Conservation (phyloP, 1,140 invertebrate species). For the Chironomus striatipennis region DNA sequence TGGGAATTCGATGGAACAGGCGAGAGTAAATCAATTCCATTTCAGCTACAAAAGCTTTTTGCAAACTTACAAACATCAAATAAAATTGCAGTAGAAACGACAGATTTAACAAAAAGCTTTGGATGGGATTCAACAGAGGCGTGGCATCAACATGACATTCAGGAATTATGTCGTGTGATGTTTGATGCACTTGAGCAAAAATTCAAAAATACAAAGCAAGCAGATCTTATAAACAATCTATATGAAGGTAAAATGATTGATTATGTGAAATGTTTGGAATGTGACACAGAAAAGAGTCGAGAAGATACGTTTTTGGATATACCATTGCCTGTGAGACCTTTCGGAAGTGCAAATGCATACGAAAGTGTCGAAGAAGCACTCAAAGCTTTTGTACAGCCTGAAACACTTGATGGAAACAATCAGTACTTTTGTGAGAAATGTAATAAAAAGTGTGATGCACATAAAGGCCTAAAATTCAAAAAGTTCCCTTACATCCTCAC, state of each 20-base stretch:
- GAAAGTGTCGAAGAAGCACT: slow-evolving; percentile 80
- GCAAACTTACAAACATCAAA: slow-evolving; percentile 71
- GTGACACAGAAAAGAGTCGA: slow-evolving; percentile 72
- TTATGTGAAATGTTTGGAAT: slow-evolving; percentile 86
- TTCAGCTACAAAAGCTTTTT: slow-evolving; percentile 82
- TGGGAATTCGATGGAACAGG: slow-evolving; percentile 72
- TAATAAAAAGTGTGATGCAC: slow-evolving; percentile 81
- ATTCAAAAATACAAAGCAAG: slow-evolving; percentile 76
- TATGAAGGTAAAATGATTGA: slow-evolving; percentile 79
- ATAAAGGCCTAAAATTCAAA: slow-evolving; percentile 84
- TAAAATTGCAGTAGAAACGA: slow-evolving; percentile 72
- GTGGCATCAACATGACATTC: slow-evolving; percentile 90
- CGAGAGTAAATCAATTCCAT: slow-evolving; percentile 69
- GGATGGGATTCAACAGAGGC: slow-evolving; percentile 86
- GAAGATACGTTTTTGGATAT: slow-evolving; percentile 85
- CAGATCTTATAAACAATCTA: slow-evolving; percentile 67
- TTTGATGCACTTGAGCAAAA: slow-evolving; percentile 84
- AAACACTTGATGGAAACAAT: slow-evolving; percentile 77
- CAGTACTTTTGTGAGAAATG: slow-evolving; percentile 87
- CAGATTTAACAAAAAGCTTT: slow-evolving; percentile 80
- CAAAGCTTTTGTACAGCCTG: slow-evolving; percentile 75
- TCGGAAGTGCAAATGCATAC: slow-evolving; percentile 69
- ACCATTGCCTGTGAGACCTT: slow-evolving; percentile 76
- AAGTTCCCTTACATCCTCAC: slow-evolving; percentile 84
- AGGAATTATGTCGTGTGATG: slow-evolving; percentile 85